These are phyloP conservation scores for Schizopygopsis pylzovi DNA, from an alignment of 2,797 vertebrate species.

Conservation along the genomic window DNA sequence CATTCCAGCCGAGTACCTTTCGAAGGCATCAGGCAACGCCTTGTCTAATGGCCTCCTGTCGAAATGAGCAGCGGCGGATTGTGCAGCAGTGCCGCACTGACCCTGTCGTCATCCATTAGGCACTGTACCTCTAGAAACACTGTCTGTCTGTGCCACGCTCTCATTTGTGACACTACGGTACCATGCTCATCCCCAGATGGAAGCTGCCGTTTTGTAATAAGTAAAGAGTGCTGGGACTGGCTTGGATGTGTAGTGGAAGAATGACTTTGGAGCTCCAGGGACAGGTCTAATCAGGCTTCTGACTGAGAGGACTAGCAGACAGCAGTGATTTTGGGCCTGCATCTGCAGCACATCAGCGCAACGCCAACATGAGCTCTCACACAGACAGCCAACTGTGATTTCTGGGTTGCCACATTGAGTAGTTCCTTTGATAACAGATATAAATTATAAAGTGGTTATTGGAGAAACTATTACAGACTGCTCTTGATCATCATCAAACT, in stretches of 20 bases:
- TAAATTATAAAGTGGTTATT: constrained; percentile 30
- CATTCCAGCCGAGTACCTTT: constrained; percentile 32
- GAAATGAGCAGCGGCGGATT: constrained; percentile 39
- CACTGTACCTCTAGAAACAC: constrained; percentile 29
- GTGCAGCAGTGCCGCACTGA: constrained; percentile 25
- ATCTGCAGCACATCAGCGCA: background rate
- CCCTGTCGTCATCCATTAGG: constrained; percentile 46
- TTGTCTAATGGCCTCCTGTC: constrained; percentile 48
- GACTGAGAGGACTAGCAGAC: constrained; percentile 22
- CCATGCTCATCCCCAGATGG: constrained; percentile 15
- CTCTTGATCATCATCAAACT: constrained; percentile 12
- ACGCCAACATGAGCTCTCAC: background rate
- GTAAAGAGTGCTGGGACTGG: constrained; percentile 29
- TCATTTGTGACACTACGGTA: constrained; percentile 39
- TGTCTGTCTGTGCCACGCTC: constrained; percentile 39
- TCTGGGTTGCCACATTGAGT: constrained; percentile 5
- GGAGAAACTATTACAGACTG: constrained; percentile 1
- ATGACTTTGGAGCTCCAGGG: constrained; percentile 14
- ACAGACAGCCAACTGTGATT: constrained; percentile 28
- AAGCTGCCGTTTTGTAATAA: constrained; percentile 43
- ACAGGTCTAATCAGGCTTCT: constrained; percentile 17
- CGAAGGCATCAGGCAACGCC: background rate
- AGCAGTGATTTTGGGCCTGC: constrained; percentile 17
- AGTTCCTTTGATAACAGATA: constrained; percentile 21
- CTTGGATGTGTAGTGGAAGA: constrained; percentile 33